These are phyloP conservation scores for Aurelia coerulea DNA, from an alignment of 30 jellyfish, hydroid and myxozoan species.

Conservation along the genomic window DNA sequence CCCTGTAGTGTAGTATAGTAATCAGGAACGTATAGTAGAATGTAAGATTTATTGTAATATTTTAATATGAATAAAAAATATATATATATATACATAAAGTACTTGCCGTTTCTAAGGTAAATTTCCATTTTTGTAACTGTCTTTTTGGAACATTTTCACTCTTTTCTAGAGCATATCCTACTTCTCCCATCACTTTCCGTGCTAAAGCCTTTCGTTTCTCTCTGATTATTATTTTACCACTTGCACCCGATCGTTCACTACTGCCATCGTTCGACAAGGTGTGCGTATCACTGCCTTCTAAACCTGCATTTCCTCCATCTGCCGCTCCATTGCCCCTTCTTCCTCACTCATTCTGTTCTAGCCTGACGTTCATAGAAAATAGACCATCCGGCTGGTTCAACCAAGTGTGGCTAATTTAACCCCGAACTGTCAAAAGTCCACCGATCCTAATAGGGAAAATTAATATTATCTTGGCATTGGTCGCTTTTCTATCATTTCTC, in stretches of 20 bases:
- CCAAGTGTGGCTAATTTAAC: not conserved
- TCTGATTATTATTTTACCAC: conserved; percentile 2
- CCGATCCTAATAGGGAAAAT: no score
- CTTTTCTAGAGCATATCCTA: not conserved
- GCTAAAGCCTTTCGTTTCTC: conserved; percentile 8
- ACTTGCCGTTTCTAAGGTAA: not conserved
- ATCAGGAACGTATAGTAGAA: no score
- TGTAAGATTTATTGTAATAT: no score
- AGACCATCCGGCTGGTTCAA: not conserved
- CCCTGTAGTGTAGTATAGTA: no score
- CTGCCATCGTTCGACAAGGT: conserved; percentile 2
- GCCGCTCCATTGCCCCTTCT: conserved; percentile 12
- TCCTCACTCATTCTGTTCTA: not conserved
- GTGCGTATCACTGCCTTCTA: conserved; percentile 3
- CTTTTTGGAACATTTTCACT: no score
- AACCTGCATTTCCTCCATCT: not conserved
- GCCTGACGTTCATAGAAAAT: not conserved
- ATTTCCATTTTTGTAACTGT: not conserved
- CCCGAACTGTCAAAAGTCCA: not conserved
- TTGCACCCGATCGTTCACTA: conserved; percentile 2
- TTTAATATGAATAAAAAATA: no score
- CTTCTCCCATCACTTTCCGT: conserved; percentile 3
- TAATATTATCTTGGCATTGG: no score
- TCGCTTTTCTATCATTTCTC: no score
- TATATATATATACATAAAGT: no score